Evolutionary conservation across 2,113 vertebrate species (phyloP).

Genomic region (Albula glossodonta): DNA sequence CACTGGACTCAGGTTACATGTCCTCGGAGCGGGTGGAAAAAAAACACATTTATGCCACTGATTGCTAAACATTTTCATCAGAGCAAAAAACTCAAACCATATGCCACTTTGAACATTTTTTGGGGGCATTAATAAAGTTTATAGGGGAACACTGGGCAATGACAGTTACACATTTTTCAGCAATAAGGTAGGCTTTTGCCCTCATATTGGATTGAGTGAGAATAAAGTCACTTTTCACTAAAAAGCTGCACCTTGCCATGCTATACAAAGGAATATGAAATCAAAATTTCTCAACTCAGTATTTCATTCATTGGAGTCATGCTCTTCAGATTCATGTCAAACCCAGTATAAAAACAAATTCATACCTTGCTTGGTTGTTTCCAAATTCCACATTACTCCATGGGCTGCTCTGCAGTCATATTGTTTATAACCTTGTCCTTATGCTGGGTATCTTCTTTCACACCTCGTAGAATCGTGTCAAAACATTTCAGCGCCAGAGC

Average conservation of each 20-base stretch:
- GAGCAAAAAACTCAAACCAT: slow-evolving; percentile 29
- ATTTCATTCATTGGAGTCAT: background rate
- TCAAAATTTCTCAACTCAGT: background rate
- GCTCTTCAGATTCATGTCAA: background rate
- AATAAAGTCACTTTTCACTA: background rate
- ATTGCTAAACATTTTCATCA: slow-evolving; percentile 31
- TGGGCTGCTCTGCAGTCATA: slow-evolving; percentile 11
- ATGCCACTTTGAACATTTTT: slow-evolving; percentile 33
- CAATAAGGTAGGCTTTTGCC: slow-evolving; percentile 34
- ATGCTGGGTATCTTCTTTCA: slow-evolving; percentile 36
- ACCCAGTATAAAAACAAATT: background rate
- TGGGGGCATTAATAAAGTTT: slow-evolving; percentile 41
- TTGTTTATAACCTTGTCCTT: slow-evolving; percentile 42
- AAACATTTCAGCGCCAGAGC: slow-evolving; percentile 43
- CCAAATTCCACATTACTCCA: background rate
- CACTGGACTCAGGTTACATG: slow-evolving; percentile 26
- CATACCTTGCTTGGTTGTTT: slow-evolving; percentile 16
- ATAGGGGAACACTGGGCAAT: background rate
- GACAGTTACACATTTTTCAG: background rate
- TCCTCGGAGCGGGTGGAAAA: slow-evolving; percentile 22
- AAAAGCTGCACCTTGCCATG: background rate
- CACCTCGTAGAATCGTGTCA: slow-evolving; percentile 40
- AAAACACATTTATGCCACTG: background rate
- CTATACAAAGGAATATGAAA: background rate
- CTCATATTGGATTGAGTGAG: background rate